These are phyloP conservation scores for Bostrychus sinensis DNA, from an alignment of 2,113 vertebrate genomes.

Conservation along the genomic window DNA sequence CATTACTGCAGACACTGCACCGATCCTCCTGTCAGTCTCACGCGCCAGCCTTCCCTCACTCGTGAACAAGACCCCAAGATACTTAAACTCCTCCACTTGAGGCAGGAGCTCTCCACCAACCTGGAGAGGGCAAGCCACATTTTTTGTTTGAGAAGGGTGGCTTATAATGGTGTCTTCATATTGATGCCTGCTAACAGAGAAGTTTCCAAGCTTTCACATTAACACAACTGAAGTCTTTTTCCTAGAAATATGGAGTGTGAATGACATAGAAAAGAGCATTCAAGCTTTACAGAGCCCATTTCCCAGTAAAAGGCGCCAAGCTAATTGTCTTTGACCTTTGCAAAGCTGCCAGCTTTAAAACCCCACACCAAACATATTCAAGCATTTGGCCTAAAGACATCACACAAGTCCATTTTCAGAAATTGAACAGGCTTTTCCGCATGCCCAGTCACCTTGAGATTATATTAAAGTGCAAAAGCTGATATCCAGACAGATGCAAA, in stretches of 20 bases:
- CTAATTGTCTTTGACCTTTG: constrained; percentile 5
- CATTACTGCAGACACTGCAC: too few relatives aligned
- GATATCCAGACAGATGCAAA: background rate
- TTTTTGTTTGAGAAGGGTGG: too few relatives aligned
- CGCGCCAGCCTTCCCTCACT: too few relatives aligned
- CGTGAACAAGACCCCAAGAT: too few relatives aligned
- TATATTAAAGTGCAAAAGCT: background rate
- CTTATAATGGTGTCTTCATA: too few relatives aligned
- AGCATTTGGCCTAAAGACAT: background rate
- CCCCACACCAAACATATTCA: background rate
- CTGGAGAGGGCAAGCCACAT: too few relatives aligned
- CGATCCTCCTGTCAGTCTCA: too few relatives aligned
- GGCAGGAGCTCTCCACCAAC: too few relatives aligned
- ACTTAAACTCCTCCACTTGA: too few relatives aligned
- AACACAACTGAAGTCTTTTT: background rate
- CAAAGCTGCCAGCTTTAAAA: constrained; percentile 7
- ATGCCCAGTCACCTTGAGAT: background rate
- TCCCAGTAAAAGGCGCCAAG: constrained; percentile 2
- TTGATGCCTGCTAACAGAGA: too few relatives aligned
- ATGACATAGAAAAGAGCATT: background rate
- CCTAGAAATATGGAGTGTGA: background rate
- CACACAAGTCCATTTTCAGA: constrained; percentile 5
- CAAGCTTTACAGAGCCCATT: background rate
- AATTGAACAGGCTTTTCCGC: background rate
- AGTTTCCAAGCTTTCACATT: too few relatives aligned